A percentile compares a stretch with the other conserved stretches of the same genome.
Evolutionary conservation across 1,140 invertebrate genomes (phyloP).

Genomic region (Drosophila truncata): DNA sequence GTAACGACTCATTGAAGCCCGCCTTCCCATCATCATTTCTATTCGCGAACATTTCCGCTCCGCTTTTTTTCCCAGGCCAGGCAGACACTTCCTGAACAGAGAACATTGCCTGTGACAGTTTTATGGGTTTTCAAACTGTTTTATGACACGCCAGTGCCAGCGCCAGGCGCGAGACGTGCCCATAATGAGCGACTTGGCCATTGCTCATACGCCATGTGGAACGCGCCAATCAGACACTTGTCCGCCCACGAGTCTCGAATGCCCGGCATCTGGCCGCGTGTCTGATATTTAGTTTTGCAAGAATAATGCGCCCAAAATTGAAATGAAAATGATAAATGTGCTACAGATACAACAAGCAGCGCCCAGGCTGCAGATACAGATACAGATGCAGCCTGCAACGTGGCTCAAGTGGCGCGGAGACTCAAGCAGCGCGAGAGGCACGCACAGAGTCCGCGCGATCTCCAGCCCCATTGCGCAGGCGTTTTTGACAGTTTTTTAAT

Average conservation of each 20-base stretch:
- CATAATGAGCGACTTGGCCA: constrained; percentile 66
- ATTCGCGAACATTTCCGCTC: constrained; percentile 63
- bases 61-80: constrained; percentile 35
- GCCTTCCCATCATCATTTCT: constrained; percentile 24
- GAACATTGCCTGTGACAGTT: constrained; percentile 75
- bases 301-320: constrained; percentile 79
- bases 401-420: constrained; percentile 7
- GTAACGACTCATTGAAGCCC: constrained; percentile 26
- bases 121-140: constrained; percentile 83
- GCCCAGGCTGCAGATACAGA: constrained; percentile 21
- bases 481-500: constrained; percentile 84
- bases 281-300: constrained; percentile 72
- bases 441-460: constrained; percentile 55
- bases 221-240: constrained; percentile 80
- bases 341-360: constrained; percentile 65
- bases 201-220: constrained; percentile 80
- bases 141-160: constrained; percentile 68
- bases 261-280: constrained; percentile 21
- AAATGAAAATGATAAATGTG: constrained; percentile 84
- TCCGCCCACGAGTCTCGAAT: constrained; percentile 60
- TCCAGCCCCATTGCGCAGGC: constrained; percentile 70
- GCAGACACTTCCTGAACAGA: constrained; percentile 48
- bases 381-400: constrained; percentile 16
- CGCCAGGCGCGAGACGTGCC: constrained; percentile 62
- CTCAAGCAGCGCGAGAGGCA: constrained; percentile 33